Base-by-base conservation (phyloP, 2,888 invertebrate genomes). In the Protonemura montana region DNA sequence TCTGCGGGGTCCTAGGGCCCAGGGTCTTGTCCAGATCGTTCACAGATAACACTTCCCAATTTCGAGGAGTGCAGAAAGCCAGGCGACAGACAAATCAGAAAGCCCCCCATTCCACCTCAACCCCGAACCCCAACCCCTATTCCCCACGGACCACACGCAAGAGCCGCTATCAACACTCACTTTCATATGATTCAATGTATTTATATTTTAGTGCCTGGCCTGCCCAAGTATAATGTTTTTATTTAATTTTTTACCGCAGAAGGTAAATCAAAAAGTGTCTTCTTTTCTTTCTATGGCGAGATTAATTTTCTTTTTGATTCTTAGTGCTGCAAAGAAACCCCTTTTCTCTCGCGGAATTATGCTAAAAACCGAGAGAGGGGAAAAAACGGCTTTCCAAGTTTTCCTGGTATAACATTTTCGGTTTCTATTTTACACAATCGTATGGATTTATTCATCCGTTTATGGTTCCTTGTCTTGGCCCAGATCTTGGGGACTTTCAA, bases 361-460 rank as follows among this genome's bases (percentile, higher is more conserved):
- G 59, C 59, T 59, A 59, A 21, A 35, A 59, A 59, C 59, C 59
- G 7, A 21, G 59, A 7, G 6, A 59, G 59, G 21, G 59, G 16
- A 59, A 59, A 21, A 21, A 59, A 21, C 59, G 59, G 16, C 1
- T 21, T 21, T 59, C 59, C 59, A 59, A 59, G 7, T 78, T 78
- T 25, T 78, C 10, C 28, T 78, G 26, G 78, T 78, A 26, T 0
- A 78, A 27, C 78, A 26, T 27, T 25, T 27, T 78, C 10, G 10
- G 21, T 25, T 10, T 78, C 78, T 78, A 5, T 25, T 78, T 78
- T 13, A 78, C 78, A 78, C 78, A 27, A 78, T 78, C 78, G 25
- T 26, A 78, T 59, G 59, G 28, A 78, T 78, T 78, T 78, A 78
- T 78, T 78, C 78, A 78, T 78, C 28, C 78, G 26, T 78, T 28